Evolutionary conservation across 2,797 vertebrate species (phyloP).

Genomic region (Enteromius argenteus): DNA sequence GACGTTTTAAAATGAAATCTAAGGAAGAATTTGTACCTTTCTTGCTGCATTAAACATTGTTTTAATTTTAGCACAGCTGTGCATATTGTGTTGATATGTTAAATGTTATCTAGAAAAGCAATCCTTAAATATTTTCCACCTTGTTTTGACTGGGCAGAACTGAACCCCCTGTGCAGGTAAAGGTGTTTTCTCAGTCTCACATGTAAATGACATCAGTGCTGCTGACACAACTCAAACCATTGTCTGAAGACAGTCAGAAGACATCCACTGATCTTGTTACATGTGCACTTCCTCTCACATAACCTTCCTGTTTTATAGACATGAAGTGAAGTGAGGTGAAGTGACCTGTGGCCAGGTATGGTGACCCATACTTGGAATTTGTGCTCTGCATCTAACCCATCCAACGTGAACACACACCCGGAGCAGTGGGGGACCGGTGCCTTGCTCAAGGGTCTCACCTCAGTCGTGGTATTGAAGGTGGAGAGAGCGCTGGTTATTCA

Average conservation of each 20-base stretch:
- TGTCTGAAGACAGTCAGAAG: not conserved
- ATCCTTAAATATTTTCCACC: not conserved
- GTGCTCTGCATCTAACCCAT: no score
- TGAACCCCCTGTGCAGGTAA: conserved; percentile 40
- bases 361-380: no score
- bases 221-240: no score
- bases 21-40: not conserved
- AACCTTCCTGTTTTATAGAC: not conserved
- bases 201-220: no score
- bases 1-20: not conserved
- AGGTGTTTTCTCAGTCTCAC: not conserved
- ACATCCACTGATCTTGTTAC: not conserved
- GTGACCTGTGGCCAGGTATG: no score
- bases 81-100: not conserved
- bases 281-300: not conserved
- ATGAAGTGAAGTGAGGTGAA: no score
- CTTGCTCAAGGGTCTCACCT: no score
- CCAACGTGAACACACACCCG: no score
- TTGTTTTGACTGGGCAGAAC: conserved; percentile 42
- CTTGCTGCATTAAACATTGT: not conserved
- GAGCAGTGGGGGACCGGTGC: no score
- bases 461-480: no score
- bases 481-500: no score
- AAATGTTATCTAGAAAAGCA: not conserved
- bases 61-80: not conserved